Evolutionary conservation across 2,888 invertebrate genomes (phyloP).

Genomic region (Noctua janthe): DNA sequence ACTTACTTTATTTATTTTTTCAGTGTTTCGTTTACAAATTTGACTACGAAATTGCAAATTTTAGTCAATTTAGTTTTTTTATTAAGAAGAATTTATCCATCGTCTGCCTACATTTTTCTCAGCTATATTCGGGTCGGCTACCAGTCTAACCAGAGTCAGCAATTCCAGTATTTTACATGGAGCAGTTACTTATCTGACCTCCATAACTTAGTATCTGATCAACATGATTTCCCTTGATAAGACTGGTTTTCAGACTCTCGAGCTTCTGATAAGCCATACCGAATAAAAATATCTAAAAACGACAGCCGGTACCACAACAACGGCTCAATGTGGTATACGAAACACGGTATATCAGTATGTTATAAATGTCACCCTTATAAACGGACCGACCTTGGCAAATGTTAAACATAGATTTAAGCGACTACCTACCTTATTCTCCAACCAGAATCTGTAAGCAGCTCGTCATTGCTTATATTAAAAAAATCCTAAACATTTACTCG

Average conservation of each 20-base stretch:
- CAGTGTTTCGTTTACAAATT: neutral
- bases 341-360: neutral
- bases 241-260: neutral
- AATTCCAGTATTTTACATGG: neutral
- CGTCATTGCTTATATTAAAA: conserved; percentile 1
- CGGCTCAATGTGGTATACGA: neutral
- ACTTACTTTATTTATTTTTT: neutral
- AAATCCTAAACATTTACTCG: neutral
- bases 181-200: neutral
- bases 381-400: neutral
- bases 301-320: neutral
- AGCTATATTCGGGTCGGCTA: neutral
- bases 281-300: neutral
- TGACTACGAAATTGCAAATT: neutral
- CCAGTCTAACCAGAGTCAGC: neutral
- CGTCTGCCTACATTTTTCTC: neutral
- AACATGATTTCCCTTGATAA: neutral
- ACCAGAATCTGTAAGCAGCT: neutral
- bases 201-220: neutral
- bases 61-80: neutral
- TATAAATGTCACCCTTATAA: neutral
- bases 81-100: too few relatives aligned
- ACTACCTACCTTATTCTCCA: neutral
- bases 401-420: neutral
- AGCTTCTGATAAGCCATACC: neutral